Percentiles rank a stretch among this genome's conserved stretches.
These are phyloP conservation scores for Astreopora myriophthalma DNA, from an alignment of 64 coral and sea anemone genomes.

Conservation along the genomic window DNA sequence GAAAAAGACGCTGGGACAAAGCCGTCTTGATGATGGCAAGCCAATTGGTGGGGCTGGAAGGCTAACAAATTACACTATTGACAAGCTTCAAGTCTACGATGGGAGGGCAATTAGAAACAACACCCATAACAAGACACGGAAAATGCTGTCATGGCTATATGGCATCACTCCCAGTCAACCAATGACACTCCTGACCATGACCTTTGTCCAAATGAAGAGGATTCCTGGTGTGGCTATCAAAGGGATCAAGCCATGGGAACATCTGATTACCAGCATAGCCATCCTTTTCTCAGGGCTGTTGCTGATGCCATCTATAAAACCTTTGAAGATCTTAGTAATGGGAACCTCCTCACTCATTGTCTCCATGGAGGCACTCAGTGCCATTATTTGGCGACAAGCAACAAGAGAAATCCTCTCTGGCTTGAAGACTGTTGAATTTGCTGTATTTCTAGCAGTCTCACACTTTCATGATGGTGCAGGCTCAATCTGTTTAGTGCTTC, in stretches of 20 bases:
- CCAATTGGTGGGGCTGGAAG: conserved; percentile 51
- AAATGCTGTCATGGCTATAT: conserved; percentile 43
- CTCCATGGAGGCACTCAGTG: conserved; percentile 78
- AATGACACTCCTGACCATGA: conserved; percentile 61
- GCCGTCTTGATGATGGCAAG: background rate
- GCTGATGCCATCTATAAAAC: background rate
- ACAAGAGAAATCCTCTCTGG: background rate
- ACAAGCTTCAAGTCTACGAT: conserved; percentile 57
- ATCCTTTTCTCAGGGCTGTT: conserved; percentile 13
- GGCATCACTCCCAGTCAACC: background rate
- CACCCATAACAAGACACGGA: conserved; percentile 29
- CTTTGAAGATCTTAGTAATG: conserved; percentile 35
- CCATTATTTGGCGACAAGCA: conserved; percentile 64
- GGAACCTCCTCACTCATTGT: conserved; percentile 50
- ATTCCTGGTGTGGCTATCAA: conserved; percentile 63
- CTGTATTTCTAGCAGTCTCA: conserved; percentile 29
- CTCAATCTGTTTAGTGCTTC: background rate
- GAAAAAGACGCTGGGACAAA: background rate
- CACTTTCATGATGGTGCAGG: conserved; percentile 14
- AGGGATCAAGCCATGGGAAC: conserved; percentile 56
- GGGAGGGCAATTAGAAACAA: conserved; percentile 48
- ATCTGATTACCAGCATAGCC: conserved; percentile 30
- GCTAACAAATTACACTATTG: conserved; percentile 23
- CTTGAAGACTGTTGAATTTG: conserved; percentile 54
- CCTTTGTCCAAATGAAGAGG: conserved; percentile 35